Base-by-base conservation (phyloP, 2,113 vertebrate species). In the Ardeotis arabs region DNA sequence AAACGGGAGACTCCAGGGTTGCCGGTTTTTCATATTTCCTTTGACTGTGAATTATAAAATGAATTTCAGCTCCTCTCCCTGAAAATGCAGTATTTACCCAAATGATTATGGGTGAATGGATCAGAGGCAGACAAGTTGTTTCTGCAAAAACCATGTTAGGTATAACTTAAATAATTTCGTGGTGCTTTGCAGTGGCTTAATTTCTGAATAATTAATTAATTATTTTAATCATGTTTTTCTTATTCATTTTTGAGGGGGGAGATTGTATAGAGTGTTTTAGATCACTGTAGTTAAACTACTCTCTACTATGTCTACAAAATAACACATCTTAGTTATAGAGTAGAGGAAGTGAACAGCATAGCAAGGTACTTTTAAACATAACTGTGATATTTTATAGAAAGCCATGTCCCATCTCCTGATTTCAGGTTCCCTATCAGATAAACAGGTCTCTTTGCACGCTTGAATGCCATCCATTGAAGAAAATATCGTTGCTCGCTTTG, bases 241-340 rank as follows among this genome's bases (percentile, higher is more conserved):
- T 56, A 23, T 9, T 74, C 1, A 6, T 64, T 60, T 41, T 18
- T 4, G 2, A 1, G 11, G 8, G 4, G 1, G 4, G 29, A 20
- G 12, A 14, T 44, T 68, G 35, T 86, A 41, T 62, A 70, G 44
- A 47, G 23, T 66, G 11, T 64, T 85, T 60, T 45, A 95, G 33
- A 7, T 75, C 45, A 15, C 25, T 56, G 49, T 35, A 52, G 23
- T 70, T 81, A 50, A 75, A 24, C n/a, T 69, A 10, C 12, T 75
- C 14, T 90, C 10, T 94, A 10, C 12, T 68, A 3, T 33, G 39
- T 35, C 4, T 3, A 29, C 9, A 52, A 72, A 75, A 79, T 41
- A 24, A 18, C 1, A 0, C 37, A 22, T 60, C 35, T 52, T 67
- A 47, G 14, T 80, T 50, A 33, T 8, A 47, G 63, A 78, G 28